A percentile compares a stretch with the other conserved stretches of the same genome.
Conservation (phyloP, 2,113 vertebrate genomes). For the Prochilodus magdalenae region DNA sequence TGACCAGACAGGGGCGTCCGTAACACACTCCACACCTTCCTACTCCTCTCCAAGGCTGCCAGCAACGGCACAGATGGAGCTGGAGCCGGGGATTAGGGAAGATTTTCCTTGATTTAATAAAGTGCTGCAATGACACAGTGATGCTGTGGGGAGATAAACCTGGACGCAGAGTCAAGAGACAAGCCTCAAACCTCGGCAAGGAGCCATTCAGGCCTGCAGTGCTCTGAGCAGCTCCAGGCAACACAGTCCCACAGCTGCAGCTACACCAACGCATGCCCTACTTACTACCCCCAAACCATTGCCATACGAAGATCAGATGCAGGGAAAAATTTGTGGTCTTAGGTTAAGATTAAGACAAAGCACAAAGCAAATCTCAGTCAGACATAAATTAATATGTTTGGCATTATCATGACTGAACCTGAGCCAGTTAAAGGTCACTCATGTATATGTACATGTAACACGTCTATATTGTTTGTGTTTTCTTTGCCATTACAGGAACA, state of each 20-base stretch:
- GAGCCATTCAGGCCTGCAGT: neutral
- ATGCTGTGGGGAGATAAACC: constrained; percentile 70
- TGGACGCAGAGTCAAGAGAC: constrained; percentile 65
- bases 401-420: neutral
- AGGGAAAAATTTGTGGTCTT: constrained; percentile 49
- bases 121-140: constrained; percentile 72
- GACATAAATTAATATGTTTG: constrained; percentile 2
- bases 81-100: constrained; percentile 71
- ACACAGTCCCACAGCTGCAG: neutral
- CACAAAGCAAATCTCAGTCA: constrained; percentile 35
- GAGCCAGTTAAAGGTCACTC: no score
- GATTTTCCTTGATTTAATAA: constrained; percentile 80
- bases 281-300: constrained; percentile 10
- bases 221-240: neutral
- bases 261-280: constrained; percentile 14
- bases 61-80: constrained; percentile 70
- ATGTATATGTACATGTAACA: no score
- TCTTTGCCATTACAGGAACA: no score
- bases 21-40: constrained; percentile 60
- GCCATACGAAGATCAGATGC: neutral
- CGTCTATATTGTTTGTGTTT: no score
- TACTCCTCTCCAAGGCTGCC: constrained; percentile 50
- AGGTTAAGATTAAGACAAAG: constrained; percentile 57
- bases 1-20: neutral
- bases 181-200: constrained; percentile 46